Evolutionary conservation across 2,888 invertebrate genomes (phyloP), one percentile per base, ranked within the genome.

Genomic region (Zeuzera pyrina): DNA sequence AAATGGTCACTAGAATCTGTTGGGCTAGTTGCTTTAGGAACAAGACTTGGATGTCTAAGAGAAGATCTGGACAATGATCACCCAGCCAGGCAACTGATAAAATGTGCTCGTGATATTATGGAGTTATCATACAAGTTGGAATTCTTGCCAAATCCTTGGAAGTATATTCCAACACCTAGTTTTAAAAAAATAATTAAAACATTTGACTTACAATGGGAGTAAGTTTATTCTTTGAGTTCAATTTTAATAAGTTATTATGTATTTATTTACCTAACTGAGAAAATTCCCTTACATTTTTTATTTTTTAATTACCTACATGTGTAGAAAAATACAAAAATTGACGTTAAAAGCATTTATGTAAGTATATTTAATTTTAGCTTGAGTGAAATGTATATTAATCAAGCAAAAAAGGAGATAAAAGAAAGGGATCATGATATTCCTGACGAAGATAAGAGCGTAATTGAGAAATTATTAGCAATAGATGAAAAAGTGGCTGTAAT

Each of bases 1-100:
- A 87, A 86, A 55, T 90, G 88, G 87, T 83, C 88, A 1, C 57
- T 90, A 31, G 90, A 90, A 65, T 87, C 85, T 0, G 47, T 78
- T 3, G 71, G 63, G 0, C 43, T 69, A 23, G 68, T 83, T 1
- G 69, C 59, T 2, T 48, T 83, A 25, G 83, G 79, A 1, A 50
- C 68, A 0, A 57, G 76, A 31, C 41, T 83, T 0, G 77, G 77
- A 12, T 71, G 72, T 37, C 45, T 81, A 2, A 33, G 49, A 12
- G 71, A 76, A 21, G 45, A 64, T 15, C 22, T 71, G 14, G 21
- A 47, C 1, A 53, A 59, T 1, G 66, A 72, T 23, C 67, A 77
- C 7, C 71, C 74, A 1, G 64, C 66, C 0, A 53, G 43, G 13
- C 44, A 58, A 32, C 43, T 81, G 15, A 71, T 76, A 39, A 46